Base-by-base conservation (phyloP, 1,140 invertebrate species). In the Temnothorax curvispinosus region DNA sequence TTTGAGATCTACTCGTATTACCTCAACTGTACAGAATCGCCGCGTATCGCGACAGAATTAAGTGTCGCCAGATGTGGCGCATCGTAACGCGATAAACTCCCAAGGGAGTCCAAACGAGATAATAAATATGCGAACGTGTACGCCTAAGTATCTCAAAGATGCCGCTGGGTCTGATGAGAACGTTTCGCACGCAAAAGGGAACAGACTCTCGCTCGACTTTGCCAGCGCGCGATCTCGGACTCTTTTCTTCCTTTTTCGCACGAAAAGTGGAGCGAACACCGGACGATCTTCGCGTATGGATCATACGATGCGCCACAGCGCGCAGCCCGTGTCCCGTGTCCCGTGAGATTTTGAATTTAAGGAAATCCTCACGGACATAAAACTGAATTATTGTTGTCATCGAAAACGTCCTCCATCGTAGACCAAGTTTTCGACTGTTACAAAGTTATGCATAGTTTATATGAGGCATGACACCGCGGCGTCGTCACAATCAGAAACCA, bases 251-350 rank as follows among this genome's bases (percentile, higher is more conserved):
- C 32, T 80, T 89, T 90, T 80, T 88, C 41, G 75, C 52, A 86
- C 85, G 90, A 93, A 93, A 93, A 93, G 88, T 92, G 91, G 90
- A 93, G 86, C 91, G 92, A 92, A 77, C 89, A 91, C 93, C 80
- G 85, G 92, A 87, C 88, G 91, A 89, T 93, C 93, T 93, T 93
- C 92, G 58, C 64, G 90, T 27, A 27, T 27, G 27, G 27, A 27
- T 27, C 27, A 0, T 27, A 1, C 27, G 27, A 27, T 27, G 27
- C 27, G 27, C 27, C 76, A 89, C 88, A 87, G 92, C 91, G 91
- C 54, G 18, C 69, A 47, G 86, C 76, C 62, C 41, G 52, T 76
- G 50, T 69, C 76, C 62, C 41, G 52, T 76, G 50, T 69, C 72
- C 75, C 62, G 50, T 60, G 35, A 82, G 77, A 86, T 82, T 86